Base-by-base conservation (phyloP, 2,797 vertebrate genomes). In the Semaprochilodus insignis region DNA sequence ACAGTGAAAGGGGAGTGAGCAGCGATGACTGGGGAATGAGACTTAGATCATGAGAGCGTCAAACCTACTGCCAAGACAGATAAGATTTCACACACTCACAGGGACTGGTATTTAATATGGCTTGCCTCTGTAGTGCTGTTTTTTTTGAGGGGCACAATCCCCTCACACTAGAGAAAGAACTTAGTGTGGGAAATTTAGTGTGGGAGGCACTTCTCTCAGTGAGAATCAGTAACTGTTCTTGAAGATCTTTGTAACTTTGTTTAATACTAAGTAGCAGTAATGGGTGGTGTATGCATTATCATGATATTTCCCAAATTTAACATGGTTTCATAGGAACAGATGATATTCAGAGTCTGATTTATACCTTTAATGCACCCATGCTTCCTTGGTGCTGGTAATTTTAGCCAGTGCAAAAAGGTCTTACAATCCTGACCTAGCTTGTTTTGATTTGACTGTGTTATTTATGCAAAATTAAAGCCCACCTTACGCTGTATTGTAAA, bases 1-100 rank as follows among this genome's bases (percentile, higher is more conserved):
- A 4, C 40, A 19, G 21, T 34, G 63, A 67, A 77, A 73, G 73
- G 55, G 74, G 34, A 77, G 31, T 31, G 54, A 81, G 71, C 52
- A 54, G 82, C 66, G 73, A 65, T 1, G 31, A 60, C 40, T 40
- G 23, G 31, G n/a, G 54, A 74, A 75, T 16, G 34, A 75, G 77
- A 21, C 8, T 40, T 67, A 71, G 79, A 48, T 52, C 67, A 25
- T 62, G n/a, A 15, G 40, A 77, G 57, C 77, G 40, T 60, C 4
- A 25, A 66, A 48, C 62, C 73, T 65, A 75, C 79, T 85, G 84
- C 74, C 62, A 74, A 70, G 52, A 25, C 21, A 36, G 78, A 59
- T 74, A 76, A 75, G 79, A 67, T 83, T 83, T 82, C 84, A 76
- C 62, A 55, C 36, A 52, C 81, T 80, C 31, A 63, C 55, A n/a